Percentiles rank a stretch among this genome's conserved stretches.
Conservation (phyloP, 2,888 invertebrate species). For the Dolomedes plantarius region DNA sequence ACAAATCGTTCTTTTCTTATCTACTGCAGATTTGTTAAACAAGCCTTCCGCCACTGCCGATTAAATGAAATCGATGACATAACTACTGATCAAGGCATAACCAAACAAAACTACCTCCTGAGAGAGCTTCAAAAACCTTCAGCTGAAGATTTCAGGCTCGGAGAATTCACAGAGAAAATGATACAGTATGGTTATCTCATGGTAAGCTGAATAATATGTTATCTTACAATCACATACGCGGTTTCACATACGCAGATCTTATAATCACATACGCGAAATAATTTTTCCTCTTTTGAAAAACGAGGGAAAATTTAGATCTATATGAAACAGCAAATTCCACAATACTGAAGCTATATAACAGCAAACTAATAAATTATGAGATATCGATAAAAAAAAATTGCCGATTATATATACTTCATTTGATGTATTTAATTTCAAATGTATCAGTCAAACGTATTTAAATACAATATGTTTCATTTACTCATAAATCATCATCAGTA, state of each 20-base stretch:
- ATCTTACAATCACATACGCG: neutral
- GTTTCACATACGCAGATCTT: neutral
- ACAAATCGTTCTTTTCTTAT: too few relatives aligned
- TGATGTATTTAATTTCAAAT: too few relatives aligned
- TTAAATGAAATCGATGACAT: constrained; percentile 67
- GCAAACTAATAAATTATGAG: too few relatives aligned
- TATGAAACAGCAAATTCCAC: too few relatives aligned
- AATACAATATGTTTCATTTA: too few relatives aligned
- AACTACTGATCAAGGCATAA: constrained; percentile 43
- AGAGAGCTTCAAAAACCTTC: constrained; percentile 77
- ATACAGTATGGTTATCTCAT: constrained; percentile 78
- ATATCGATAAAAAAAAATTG: too few relatives aligned
- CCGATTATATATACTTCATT: too few relatives aligned
- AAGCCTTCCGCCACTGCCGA: constrained; percentile 71
- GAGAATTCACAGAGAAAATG: constrained; percentile 79
- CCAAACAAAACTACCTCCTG: constrained; percentile 75
- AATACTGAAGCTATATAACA: too few relatives aligned
- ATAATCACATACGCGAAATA: neutral
- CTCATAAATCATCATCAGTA: too few relatives aligned
- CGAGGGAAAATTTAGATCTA: too few relatives aligned
- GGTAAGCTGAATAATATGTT: constrained; percentile 75
- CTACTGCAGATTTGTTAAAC: constrained; percentile 73
- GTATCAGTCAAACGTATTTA: too few relatives aligned
- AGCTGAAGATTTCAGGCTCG: constrained; percentile 78
- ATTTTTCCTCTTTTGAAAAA: too few relatives aligned